Conservation (phyloP, 2,888 invertebrate species). For the Leucoptera coffeella region DNA sequence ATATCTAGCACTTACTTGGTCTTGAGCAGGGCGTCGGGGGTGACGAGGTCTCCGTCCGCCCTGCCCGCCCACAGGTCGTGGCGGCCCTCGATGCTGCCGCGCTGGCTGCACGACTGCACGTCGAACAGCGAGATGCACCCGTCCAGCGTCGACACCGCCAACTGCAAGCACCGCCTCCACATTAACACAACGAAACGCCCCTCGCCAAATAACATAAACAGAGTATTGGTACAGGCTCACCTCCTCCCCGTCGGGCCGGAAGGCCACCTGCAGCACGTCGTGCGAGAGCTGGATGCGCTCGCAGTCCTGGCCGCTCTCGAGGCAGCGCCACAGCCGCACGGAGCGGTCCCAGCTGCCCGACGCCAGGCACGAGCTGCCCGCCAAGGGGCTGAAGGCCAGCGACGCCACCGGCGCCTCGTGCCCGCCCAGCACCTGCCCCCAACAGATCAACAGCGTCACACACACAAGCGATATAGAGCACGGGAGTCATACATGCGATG, state of each 20-base stretch:
- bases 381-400: constrained; percentile 70
- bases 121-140: constrained; percentile 81
- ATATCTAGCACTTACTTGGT: constrained; percentile 75
- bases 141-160: constrained; percentile 88
- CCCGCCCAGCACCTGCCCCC: constrained; percentile 75
- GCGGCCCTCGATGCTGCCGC: constrained; percentile 78
- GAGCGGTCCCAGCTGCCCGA: constrained; percentile 96
- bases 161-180: too few species aligned
- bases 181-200: too few species aligned
- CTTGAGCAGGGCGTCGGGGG: constrained; percentile 76
- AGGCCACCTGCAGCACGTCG: constrained; percentile 80
- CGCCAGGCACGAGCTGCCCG: constrained; percentile 67
- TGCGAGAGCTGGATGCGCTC: constrained; percentile 73
- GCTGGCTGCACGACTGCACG: constrained; percentile 62
- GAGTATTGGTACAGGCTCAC: constrained; percentile 13
- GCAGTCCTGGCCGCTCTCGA: constrained; percentile 72
- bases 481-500: too few species aligned
- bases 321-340: constrained; percentile 81
- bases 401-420: constrained; percentile 90
- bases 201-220: background rate
- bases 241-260: constrained; percentile 87
- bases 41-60: constrained; percentile 77
- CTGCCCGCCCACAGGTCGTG: constrained; percentile 85
- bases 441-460: too few species aligned
- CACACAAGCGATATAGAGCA: too few species aligned